phyloP scores from a whole-genome alignment of 2,888 invertebrate species.

The Perdita meconis region DNA sequence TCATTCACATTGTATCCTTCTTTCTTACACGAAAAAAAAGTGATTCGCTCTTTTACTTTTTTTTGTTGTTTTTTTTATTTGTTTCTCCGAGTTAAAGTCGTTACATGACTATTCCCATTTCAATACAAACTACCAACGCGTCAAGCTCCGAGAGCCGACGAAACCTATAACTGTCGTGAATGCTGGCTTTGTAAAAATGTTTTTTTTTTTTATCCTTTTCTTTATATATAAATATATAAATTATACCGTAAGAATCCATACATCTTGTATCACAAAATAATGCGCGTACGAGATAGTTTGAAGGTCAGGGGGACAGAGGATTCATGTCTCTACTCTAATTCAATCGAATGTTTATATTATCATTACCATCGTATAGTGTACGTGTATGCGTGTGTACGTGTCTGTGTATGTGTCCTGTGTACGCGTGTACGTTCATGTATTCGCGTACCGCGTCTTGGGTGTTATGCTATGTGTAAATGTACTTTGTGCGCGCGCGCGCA shows the following conservation, averaged over 20 bases:
- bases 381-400: neutral
- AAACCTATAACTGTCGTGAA: slow-evolving; percentile 11
- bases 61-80: neutral
- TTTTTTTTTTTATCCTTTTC: no score
- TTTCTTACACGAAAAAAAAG: slow-evolving; percentile 46
- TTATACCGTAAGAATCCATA: slow-evolving; percentile 74
- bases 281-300: slow-evolving; percentile 73
- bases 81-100: slow-evolving; percentile 57
- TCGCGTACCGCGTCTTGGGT: no score
- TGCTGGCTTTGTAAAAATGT: slow-evolving; percentile 39
- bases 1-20: slow-evolving; percentile 45
- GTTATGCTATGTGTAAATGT: slow-evolving; percentile 63
- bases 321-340: slow-evolving; percentile 74
- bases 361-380: slow-evolving; percentile 75
- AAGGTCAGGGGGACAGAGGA: slow-evolving; percentile 74
- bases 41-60: neutral
- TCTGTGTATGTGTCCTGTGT: slow-evolving; percentile 51
- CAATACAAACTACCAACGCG: slow-evolving; percentile 54
- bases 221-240: no score
- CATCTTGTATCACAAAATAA: slow-evolving; percentile 80
- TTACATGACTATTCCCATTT: slow-evolving; percentile 52
- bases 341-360: slow-evolving; percentile 77
- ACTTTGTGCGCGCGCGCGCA: slow-evolving; percentile 68
- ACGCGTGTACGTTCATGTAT: slow-evolving; percentile 62
- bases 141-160: slow-evolving; percentile 28